Evolutionary conservation across 2,797 vertebrate genomes (phyloP).

Genomic region (Malurus leucopterus): DNA sequence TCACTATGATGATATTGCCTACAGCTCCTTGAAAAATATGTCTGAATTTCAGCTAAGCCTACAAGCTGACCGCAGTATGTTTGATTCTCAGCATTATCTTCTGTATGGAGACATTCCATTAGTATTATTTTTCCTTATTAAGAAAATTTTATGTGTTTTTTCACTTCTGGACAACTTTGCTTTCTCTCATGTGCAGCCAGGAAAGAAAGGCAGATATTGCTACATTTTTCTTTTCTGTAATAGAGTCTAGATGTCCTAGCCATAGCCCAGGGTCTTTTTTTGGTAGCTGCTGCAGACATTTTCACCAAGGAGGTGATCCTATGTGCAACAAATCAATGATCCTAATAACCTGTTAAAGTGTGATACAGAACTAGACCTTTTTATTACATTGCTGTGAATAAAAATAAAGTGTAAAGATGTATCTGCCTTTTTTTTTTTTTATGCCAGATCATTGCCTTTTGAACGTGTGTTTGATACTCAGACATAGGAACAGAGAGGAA

Average conservation of each 20-base stretch:
- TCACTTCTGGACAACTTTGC: not conserved
- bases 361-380: not conserved
- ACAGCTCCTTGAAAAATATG: not conserved
- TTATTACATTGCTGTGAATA: not conserved
- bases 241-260: not conserved
- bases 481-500: not conserved
- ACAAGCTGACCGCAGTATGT: not conserved
- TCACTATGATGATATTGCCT: not conserved
- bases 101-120: too few relatives aligned
- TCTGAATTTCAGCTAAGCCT: not conserved
- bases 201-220: not conserved
- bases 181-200: not conserved
- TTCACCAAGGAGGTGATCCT: not conserved
- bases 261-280: not conserved
- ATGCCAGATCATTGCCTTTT: not conserved
- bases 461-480: not conserved
- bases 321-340: not conserved
- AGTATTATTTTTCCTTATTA: not conserved
- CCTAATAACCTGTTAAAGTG: not conserved
- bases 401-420: not conserved
- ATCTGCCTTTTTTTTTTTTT: not conserved
- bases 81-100: not conserved
- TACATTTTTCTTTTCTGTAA: not conserved
- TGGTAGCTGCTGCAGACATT: not conserved
- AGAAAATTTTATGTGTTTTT: not conserved